A percentile compares a stretch with the other conserved stretches of the same genome.
These are phyloP conservation scores for Cercopithecus neglectus DNA, from an alignment of 2,797 vertebrate species.

Conservation along the genomic window DNA sequence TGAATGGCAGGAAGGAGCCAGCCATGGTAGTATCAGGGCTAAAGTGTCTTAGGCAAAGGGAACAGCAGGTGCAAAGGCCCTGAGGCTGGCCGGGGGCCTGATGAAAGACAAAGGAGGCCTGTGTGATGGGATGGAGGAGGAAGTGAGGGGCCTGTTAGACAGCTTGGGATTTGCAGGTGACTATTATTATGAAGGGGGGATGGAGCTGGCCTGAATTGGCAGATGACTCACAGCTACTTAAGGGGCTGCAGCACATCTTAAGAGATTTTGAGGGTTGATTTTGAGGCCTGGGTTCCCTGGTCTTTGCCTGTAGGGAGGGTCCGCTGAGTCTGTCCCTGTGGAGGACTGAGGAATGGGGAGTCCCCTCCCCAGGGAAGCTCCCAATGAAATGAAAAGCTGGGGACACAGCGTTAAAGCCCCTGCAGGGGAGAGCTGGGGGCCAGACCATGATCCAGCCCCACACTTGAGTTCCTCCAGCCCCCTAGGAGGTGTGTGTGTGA, in stretches of 20 bases:
- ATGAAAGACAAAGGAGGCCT: neutral
- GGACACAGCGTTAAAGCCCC: neutral
- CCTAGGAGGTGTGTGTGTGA: neutral
- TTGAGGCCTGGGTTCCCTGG: neutral
- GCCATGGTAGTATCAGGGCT: neutral
- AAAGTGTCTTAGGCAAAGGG: neutral
- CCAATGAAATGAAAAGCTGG: neutral
- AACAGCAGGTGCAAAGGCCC: neutral
- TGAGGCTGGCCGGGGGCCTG: neutral
- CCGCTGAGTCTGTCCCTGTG: neutral
- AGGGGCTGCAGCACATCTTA: neutral
- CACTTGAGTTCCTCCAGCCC: fast-evolving
- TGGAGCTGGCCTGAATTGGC: neutral
- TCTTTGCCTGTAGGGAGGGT: neutral
- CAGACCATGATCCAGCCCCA: neutral
- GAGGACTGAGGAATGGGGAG: neutral
- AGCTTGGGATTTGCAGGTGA: neutral
- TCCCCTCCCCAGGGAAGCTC: neutral
- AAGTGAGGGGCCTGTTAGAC: neutral
- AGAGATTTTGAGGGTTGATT: neutral
- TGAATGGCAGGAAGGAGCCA: neutral
- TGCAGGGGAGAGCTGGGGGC: neutral
- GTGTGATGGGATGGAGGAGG: too few species aligned
- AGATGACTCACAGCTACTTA: neutral
- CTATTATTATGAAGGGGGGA: neutral